Conservation (phyloP, 2,113 vertebrate species). For the Tachuris rubrigastra region DNA sequence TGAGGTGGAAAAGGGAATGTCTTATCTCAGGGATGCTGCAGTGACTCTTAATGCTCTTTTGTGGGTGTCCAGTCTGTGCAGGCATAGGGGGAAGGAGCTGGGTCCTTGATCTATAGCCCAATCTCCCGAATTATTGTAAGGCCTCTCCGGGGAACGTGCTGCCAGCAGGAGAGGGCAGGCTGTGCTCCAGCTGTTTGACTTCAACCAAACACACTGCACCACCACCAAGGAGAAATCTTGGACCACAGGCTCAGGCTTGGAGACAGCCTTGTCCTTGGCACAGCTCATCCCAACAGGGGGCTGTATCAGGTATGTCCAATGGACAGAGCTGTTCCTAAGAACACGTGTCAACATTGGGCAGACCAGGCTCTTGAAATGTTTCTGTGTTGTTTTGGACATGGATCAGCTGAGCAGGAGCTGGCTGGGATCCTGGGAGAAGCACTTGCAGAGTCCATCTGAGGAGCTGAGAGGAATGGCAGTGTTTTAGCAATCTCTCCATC, state of each 20-base stretch:
- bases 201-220: not conserved
- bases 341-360: fast-evolving
- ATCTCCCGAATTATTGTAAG: fast-evolving
- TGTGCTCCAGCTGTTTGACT: fast-evolving
- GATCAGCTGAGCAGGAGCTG: not conserved
- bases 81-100: not conserved
- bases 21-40: not conserved
- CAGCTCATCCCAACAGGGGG: not conserved
- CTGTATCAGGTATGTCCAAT: fast-evolving
- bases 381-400: fast-evolving
- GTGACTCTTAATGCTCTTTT: not conserved
- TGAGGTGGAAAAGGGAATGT: not conserved
- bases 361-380: not conserved
- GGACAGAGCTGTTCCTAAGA: not conserved
- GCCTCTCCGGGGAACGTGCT: not conserved
- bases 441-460: not conserved
- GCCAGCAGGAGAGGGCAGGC: not conserved
- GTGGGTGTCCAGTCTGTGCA: not conserved
- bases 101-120: fast-evolving
- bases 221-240: not conserved
- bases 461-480: not conserved
- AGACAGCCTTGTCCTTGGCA: not conserved
- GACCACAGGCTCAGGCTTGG: not conserved
- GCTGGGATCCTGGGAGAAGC: not conserved
- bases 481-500: not conserved